Conservation (phyloP, 1,140 invertebrate genomes). For the Danaus plexippus region DNA sequence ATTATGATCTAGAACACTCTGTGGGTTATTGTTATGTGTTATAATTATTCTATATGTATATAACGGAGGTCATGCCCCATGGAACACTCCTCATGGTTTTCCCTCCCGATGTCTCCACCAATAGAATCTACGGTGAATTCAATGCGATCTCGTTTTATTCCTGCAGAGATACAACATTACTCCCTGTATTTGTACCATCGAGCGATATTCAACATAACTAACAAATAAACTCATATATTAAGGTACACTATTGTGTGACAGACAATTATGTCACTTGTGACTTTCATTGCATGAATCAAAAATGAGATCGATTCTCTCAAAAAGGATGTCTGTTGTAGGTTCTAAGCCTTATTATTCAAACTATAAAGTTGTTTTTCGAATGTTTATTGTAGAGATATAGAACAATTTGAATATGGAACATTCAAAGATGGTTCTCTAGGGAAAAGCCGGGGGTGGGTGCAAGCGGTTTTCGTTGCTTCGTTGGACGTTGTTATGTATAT, state of each 20-base stretch:
- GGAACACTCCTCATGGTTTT: conserved; percentile 21
- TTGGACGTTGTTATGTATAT: conserved; percentile 2
- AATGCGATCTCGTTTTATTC: conserved; percentile 47
- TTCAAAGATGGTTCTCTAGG: conserved; percentile 67
- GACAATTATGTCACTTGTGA: conserved; percentile 20
- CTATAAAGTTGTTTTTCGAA: conserved; percentile 22
- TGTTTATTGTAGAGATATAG: conserved; percentile 38
- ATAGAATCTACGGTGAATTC: conserved; percentile 33
- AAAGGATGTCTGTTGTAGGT: conserved; percentile 18
- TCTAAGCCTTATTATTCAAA: conserved; percentile 9
- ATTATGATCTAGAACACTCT: too few species aligned
- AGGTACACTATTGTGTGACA: conserved; percentile 23
- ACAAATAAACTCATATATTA: conserved; percentile 10
- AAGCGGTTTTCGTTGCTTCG: conserved; percentile 28
- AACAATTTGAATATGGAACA: conserved; percentile 63
- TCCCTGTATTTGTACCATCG: conserved; percentile 30
- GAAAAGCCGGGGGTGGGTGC: conserved; percentile 42
- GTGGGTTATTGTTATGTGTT: too few species aligned
- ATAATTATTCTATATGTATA: not conserved
- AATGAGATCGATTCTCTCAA: conserved; percentile 68
- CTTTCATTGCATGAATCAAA: conserved; percentile 23
- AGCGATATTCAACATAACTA: conserved; percentile 15
- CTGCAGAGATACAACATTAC: conserved; percentile 49
- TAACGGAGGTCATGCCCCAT: not conserved
- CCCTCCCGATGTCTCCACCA: conserved; percentile 43